Conservation (phyloP, 2,113 vertebrate genomes). For the Labeo catla region DNA sequence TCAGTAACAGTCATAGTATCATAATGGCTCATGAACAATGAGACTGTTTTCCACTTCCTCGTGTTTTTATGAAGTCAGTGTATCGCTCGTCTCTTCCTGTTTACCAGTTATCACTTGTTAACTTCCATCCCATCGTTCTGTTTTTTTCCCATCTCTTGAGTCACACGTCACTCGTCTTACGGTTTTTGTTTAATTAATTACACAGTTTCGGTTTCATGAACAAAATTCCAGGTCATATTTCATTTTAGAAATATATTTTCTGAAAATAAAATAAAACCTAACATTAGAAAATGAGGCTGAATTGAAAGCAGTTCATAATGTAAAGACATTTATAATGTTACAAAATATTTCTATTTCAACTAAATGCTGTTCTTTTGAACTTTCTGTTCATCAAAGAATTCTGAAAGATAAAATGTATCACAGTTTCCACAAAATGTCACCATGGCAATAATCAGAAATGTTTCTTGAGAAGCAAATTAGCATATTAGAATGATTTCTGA, state of each 20-base stretch:
- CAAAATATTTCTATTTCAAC: not conserved
- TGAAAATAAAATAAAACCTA: not conserved
- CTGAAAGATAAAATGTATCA: not conserved
- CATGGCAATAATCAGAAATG: not conserved
- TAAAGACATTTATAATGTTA: not conserved
- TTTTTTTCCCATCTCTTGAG: not conserved
- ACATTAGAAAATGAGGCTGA: not conserved
- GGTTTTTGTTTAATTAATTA: not conserved
- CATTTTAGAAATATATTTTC: not conserved
- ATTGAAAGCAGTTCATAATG: too few species aligned
- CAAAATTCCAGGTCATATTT: not conserved
- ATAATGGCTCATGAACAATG: constrained; percentile 5
- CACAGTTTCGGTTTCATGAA: not conserved
- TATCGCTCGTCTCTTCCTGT: constrained; percentile 4
- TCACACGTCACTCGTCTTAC: not conserved
- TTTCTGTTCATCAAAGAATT: not conserved
- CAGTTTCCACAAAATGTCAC: not conserved
- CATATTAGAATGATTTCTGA: not conserved
- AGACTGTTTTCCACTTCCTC: constrained; percentile 13
- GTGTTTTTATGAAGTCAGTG: constrained; percentile 15
- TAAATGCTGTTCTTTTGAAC: not conserved
- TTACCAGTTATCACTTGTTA: not conserved
- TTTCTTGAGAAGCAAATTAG: not conserved
- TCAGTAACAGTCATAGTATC: constrained; percentile 15
- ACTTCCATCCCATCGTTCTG: not conserved